These are phyloP conservation scores for Macquaria ambigua DNA, from an alignment of 2,113 vertebrate genomes.

Conservation along the genomic window DNA sequence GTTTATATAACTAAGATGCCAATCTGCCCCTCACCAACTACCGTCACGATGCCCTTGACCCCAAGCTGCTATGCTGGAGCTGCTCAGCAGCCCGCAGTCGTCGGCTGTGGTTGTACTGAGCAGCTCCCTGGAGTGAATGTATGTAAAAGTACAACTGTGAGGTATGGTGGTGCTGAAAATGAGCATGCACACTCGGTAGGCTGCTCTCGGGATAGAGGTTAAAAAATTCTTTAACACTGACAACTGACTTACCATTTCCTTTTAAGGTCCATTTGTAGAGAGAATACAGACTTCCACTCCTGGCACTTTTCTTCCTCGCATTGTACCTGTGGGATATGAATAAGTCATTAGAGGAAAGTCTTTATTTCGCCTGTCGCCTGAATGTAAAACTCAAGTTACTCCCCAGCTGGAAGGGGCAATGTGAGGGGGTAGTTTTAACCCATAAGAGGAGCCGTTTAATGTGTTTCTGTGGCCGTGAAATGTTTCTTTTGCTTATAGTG, in stretches of 20 bases:
- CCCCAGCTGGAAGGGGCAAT: slow-evolving; percentile 12
- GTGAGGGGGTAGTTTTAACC: neutral
- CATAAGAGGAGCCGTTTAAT: slow-evolving; percentile 15
- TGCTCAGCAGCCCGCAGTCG: slow-evolving; percentile 13
- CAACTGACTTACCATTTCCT: slow-evolving; percentile 46
- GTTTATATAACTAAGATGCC: slow-evolving; percentile 58
- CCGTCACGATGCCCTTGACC: slow-evolving; percentile 63
- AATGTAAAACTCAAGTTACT: slow-evolving; percentile 32
- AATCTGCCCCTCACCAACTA: slow-evolving; percentile 33
- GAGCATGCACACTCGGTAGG: slow-evolving; percentile 12
- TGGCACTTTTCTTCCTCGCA: slow-evolving; percentile 10
- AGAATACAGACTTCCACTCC: slow-evolving; percentile 26
- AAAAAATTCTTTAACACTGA: slow-evolving; percentile 24
- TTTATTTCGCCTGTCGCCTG: slow-evolving; percentile 21
- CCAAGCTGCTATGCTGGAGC: slow-evolving; percentile 37
- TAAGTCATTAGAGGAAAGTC: slow-evolving; percentile 52
- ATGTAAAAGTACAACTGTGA: slow-evolving; percentile 28
- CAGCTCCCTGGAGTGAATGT: slow-evolving; percentile 47
- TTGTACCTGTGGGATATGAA: slow-evolving; percentile 67
- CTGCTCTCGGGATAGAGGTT: slow-evolving; percentile 25
- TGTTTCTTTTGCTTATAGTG: slow-evolving; percentile 20
- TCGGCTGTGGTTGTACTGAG: neutral
- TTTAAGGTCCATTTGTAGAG: slow-evolving; percentile 68
- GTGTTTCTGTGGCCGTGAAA: slow-evolving; percentile 31
- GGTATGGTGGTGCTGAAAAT: slow-evolving; percentile 32